Percentiles rank a stretch among this genome's conserved stretches.
Conservation (phyloP, 2,888 invertebrate species). For the Tetropium fuscum region DNA sequence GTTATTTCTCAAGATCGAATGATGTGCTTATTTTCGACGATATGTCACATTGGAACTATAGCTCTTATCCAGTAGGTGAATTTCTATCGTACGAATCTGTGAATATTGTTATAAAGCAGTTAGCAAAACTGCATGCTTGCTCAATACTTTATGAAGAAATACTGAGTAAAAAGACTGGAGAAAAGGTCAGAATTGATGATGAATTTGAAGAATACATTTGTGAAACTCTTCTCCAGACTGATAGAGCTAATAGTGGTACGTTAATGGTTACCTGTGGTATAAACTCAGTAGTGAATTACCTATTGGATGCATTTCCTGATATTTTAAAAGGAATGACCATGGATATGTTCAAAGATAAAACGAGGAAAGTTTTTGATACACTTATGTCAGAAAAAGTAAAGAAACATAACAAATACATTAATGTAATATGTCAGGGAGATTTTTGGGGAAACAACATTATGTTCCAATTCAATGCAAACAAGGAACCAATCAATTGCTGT, state of each 20-base stretch:
- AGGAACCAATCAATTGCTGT: constrained; percentile 47
- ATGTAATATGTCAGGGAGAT: constrained; percentile 61
- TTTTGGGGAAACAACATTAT: constrained; percentile 57
- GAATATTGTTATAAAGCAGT: constrained; percentile 39
- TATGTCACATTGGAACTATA: constrained; percentile 44
- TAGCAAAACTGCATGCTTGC: constrained; percentile 56
- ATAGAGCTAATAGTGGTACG: background rate
- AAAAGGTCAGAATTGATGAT: constrained; percentile 48
- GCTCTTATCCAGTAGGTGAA: constrained; percentile 24
- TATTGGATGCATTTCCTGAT: constrained; percentile 36
- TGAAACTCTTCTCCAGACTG: constrained; percentile 31
- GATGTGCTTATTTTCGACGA: constrained; percentile 63
- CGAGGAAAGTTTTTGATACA: constrained; percentile 9
- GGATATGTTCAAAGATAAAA: constrained; percentile 31
- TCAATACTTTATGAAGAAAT: constrained; percentile 56
- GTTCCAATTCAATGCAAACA: constrained; percentile 41
- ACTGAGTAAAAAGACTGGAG: constrained; percentile 39
- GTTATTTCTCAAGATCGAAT: constrained; percentile 56
- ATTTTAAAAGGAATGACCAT: constrained; percentile 25
- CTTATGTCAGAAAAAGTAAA: constrained; percentile 55
- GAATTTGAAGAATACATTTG: constrained; percentile 47
- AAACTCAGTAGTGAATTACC: constrained; percentile 19
- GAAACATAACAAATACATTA: constrained; percentile 60
- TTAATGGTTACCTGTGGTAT: background rate
- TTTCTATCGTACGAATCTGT: constrained; percentile 44